Evolutionary conservation across 2,113 vertebrate genomes (phyloP).

Genomic region (Lanius collurio): DNA sequence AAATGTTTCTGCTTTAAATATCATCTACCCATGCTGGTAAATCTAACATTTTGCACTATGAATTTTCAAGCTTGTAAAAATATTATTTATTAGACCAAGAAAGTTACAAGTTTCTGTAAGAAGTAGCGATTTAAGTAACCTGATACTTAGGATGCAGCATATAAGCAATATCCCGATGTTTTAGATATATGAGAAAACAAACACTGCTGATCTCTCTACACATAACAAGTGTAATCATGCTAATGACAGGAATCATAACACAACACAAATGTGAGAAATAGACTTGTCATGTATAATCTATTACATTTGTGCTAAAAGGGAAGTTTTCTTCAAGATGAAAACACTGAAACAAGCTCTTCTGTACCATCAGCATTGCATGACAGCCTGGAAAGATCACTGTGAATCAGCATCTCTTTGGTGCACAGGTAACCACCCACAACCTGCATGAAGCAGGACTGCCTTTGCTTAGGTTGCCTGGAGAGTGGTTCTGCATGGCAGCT

Average conservation of each 20-base stretch:
- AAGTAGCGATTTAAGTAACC: neutral
- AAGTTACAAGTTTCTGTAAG: neutral
- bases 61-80: neutral
- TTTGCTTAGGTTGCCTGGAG: neutral
- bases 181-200: neutral
- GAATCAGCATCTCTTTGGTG: neutral
- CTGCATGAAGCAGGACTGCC: neutral
- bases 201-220: neutral
- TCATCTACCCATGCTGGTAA: neutral
- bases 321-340: neutral
- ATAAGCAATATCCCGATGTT: neutral
- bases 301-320: neutral
- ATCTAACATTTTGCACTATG: neutral
- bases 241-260: neutral
- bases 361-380: neutral
- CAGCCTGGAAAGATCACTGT: neutral
- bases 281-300: neutral
- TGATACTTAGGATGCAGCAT: neutral
- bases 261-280: neutral
- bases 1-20: neutral
- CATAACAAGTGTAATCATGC: neutral
- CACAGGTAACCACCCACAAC: neutral
- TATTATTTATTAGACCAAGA: neutral
- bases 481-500: neutral
- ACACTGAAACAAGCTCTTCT: neutral